Evolutionary conservation across 2,888 invertebrate genomes (phyloP), one percentile per base, ranked within the genome.

Genomic region (Dione juno): DNA sequence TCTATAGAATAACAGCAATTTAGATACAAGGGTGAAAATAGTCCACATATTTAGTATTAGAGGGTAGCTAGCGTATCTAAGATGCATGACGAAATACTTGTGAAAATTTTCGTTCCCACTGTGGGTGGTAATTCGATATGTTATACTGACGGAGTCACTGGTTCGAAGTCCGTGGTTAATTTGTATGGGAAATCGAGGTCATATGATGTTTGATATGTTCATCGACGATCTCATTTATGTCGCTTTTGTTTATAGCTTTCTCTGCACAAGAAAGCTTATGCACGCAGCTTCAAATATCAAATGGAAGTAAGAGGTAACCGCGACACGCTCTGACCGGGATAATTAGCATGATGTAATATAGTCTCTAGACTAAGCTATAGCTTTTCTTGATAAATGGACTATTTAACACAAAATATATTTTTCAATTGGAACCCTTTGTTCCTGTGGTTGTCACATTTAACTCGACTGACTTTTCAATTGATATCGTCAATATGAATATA

Each of bases 61-160:
- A 50, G 61, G 69, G 63, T 50, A 73, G 70, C 67, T 70, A 80
- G 87, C 86, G 85, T 82, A 75, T 76, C 88, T 83, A 87, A 77
- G 69, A 59, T 35, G 81, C 86, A 79, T 86, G 75, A 73, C 89
- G 68, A 86, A 89, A 81, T 70, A 74, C 83, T 83, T 89, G 91
- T 84, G 90, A 90, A 89, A 83, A 66, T 67, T 73, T 73, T 71
- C 73, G 84, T 92, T 92, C 92, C 88, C 92, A 92, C 73, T 70
- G 78, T 75, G 80, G 76, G 77, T 76, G 77, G 79, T 64, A 71
- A 71, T 71, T 71, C 65, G 71, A 71, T 74, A 69, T 74, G 79
- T 81, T 79, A 82, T 79, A 76, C 76, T 77, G 72, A 64, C 19
- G 40, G 37, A 50, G 64, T 79, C 85, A 80, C 74, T 88, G 85